Percentiles rank a stretch among this genome's conserved stretches.
phyloP scores from a whole-genome alignment of 2,797 vertebrate genomes.

The Ispidina picta region DNA sequence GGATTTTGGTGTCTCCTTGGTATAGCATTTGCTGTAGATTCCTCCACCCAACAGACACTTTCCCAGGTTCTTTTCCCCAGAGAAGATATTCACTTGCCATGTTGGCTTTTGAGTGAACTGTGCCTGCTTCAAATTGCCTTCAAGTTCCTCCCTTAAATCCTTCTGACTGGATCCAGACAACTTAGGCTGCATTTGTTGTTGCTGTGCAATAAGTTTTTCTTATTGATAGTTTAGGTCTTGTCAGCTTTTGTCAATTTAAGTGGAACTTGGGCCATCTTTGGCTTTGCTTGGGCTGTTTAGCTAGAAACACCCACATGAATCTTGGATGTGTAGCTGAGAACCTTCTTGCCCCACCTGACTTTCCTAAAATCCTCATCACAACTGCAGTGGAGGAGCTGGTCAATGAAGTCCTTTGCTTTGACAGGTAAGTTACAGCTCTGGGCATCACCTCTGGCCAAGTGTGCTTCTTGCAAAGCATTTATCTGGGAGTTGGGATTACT shows the following conservation, averaged over 20 bases:
- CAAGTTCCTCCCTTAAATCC: neutral
- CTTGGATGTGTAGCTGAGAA: neutral
- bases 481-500: neutral
- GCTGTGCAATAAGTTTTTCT: neutral
- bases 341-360: neutral
- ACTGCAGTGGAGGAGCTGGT: neutral
- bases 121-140: neutral
- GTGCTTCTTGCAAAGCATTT: rapidly evolving
- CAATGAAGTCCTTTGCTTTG: neutral
- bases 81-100: neutral
- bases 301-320: neutral
- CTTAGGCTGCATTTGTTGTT: neutral
- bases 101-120: neutral
- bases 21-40: constrained; percentile 33
- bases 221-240: neutral
- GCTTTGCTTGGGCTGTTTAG: neutral
- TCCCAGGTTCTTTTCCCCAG: neutral
- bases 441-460: neutral
- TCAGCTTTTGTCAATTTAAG: neutral
- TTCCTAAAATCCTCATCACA: neutral
- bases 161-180: neutral
- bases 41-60: neutral
- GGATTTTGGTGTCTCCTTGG: neutral
- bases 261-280: neutral
- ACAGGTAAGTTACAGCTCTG: neutral